These are phyloP conservation scores for Xyrichtys novacula DNA, from an alignment of 2,797 vertebrate genomes.

Conservation along the genomic window DNA sequence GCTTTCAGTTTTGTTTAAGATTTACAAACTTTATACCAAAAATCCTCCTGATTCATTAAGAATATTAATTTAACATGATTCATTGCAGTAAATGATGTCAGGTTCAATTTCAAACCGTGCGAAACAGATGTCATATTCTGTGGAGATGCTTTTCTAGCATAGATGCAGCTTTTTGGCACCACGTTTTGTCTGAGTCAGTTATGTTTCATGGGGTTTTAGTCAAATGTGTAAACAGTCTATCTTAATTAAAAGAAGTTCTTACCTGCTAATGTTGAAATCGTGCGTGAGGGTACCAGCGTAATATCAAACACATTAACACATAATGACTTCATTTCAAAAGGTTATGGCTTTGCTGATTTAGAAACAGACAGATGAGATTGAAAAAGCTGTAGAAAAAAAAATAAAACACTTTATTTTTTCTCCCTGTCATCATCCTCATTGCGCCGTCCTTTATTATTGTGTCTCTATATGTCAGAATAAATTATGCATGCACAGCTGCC, in stretches of 20 bases:
- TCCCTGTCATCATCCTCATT: constrained; percentile 44
- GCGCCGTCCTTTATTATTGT: constrained; percentile 42
- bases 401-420: constrained; percentile 54
- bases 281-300: background rate
- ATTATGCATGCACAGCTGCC: constrained; percentile 64
- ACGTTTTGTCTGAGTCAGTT: background rate
- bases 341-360: constrained; percentile 38
- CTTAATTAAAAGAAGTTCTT: constrained; percentile 18
- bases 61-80: constrained; percentile 5
- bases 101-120: background rate
- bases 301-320: constrained; percentile 20
- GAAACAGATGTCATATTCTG: constrained; percentile 1
- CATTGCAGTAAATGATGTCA: constrained; percentile 3
- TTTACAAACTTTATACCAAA: constrained; percentile 11
- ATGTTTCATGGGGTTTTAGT: constrained; percentile 3
- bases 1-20: constrained; percentile 24
- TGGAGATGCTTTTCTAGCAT: constrained; percentile 1
- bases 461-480: constrained; percentile 53
- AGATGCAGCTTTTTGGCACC: background rate
- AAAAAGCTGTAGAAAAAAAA: constrained; percentile 52
- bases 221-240: background rate
- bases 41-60: constrained; percentile 9
- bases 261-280: background rate
- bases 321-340: constrained; percentile 43
- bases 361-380: constrained; percentile 43